Evolutionary conservation across 92 coral and sea anemone genomes (phyloP).

Genomic region (Umimayanthus chanpuru): DNA sequence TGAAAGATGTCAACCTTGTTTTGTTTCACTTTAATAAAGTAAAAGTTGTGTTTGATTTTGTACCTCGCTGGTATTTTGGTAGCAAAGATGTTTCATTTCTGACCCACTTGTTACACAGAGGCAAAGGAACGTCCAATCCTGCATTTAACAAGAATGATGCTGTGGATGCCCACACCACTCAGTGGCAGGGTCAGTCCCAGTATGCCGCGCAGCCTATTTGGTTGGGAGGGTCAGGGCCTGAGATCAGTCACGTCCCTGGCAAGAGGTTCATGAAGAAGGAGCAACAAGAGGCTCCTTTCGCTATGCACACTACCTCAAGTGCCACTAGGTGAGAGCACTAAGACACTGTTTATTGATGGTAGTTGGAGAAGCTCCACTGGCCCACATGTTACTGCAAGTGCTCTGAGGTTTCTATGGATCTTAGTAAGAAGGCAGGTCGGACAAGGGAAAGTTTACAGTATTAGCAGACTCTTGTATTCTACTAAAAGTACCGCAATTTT

Average conservation of each 20-base stretch:
- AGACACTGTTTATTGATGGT: too few relatives aligned
- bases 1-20: too few relatives aligned
- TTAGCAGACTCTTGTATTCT: too few relatives aligned
- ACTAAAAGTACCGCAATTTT: too few relatives aligned
- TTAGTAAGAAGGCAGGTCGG: too few relatives aligned
- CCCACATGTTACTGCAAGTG: too few relatives aligned
- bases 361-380: too few relatives aligned
- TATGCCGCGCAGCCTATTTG: slow-evolving; percentile 59
- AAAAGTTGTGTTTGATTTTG: too few relatives aligned
- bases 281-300: slow-evolving; percentile 67
- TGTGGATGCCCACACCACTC: slow-evolving; percentile 16
- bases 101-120: not conserved
- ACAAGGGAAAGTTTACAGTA: too few relatives aligned
- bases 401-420: too few relatives aligned
- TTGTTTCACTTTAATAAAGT: not conserved
- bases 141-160: slow-evolving; percentile 30
- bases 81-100: not conserved
- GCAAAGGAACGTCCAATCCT: slow-evolving; percentile 38
- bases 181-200: slow-evolving; percentile 3
- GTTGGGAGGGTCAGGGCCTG: slow-evolving; percentile 83
- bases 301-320: slow-evolving; percentile 39
- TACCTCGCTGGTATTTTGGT: not conserved
- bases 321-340: slow-evolving; percentile 18
- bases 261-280: slow-evolving; percentile 65
- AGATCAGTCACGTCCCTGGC: slow-evolving; percentile 70